A percentile compares a stretch with the other conserved stretches of the same genome.
phyloP scores from a whole-genome alignment of 2,888 invertebrate genomes.

The Plusia festucae region DNA sequence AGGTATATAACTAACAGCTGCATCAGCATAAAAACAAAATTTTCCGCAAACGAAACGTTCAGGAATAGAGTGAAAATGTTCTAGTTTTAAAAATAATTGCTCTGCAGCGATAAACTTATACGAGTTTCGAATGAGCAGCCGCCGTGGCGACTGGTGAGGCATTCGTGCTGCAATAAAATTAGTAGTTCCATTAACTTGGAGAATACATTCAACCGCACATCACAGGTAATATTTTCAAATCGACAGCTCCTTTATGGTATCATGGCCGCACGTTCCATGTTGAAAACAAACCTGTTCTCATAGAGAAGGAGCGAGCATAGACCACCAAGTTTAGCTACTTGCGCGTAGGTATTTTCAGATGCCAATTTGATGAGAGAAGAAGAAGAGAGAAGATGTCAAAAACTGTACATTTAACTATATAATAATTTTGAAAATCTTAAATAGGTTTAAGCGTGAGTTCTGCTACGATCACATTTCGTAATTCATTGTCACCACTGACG shows the following conservation, averaged over 20 bases:
- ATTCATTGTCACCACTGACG: background rate
- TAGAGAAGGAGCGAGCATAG: too few species aligned
- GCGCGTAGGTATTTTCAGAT: too few species aligned
- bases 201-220: background rate
- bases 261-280: too few species aligned
- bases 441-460: too few species aligned
- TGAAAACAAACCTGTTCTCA: too few species aligned
- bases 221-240: background rate
- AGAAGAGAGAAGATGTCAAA: too few species aligned
- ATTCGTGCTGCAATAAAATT: slow-evolving; percentile 13
- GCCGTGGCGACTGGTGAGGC: background rate
- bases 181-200: slow-evolving; percentile 20
- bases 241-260: background rate
- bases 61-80: background rate
- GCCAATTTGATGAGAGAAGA: too few species aligned
- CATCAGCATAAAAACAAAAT: background rate
- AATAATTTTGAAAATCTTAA: too few species aligned
- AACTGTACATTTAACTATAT: too few species aligned
- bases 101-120: slow-evolving; percentile 7
- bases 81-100: background rate
- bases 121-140: slow-evolving; percentile 6
- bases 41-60: background rate
- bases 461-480: too few species aligned
- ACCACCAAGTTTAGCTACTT: too few species aligned
- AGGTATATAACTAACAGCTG: too few species aligned